phyloP scores from a whole-genome alignment of 2,797 vertebrate genomes.

The Anguilla anguilla region DNA sequence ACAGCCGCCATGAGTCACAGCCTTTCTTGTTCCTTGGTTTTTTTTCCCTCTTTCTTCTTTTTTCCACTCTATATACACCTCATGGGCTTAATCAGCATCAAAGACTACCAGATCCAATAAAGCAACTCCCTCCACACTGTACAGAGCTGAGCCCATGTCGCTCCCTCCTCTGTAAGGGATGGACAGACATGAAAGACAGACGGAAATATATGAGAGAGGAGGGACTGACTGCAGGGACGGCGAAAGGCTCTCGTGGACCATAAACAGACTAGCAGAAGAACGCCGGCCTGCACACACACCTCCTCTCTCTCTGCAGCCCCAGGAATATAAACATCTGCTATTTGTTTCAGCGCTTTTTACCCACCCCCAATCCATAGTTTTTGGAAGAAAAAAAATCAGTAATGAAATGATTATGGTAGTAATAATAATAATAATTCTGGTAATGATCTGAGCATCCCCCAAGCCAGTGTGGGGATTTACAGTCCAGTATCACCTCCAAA shows the following conservation, averaged over 20 bases:
- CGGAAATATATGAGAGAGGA: conserved; percentile 7
- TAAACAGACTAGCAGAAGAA: not conserved
- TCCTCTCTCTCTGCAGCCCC: not conserved
- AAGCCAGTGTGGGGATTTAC: conserved; percentile 34
- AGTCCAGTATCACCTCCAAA: conserved; percentile 41
- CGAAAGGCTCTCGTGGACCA: not conserved
- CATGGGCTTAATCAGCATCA: conserved; percentile 76
- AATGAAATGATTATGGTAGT: conserved; percentile 10
- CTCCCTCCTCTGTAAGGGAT: not conserved
- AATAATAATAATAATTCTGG: conserved; percentile 23
- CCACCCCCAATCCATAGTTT: not conserved
- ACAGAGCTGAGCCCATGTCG: not conserved
- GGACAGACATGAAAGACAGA: conserved; percentile 25
- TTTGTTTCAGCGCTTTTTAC: not conserved
- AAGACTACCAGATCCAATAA: conserved; percentile 79
- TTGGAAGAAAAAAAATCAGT: not conserved
- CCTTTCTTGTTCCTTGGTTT: conserved; percentile 38
- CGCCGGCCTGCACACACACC: not conserved
- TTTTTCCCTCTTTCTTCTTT: not conserved
- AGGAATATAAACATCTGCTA: conserved; percentile 25
- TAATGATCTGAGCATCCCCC: conserved; percentile 20
- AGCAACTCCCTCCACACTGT: conserved; percentile 66
- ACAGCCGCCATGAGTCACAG: not conserved
- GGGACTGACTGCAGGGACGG: not conserved
- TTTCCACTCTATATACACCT: conserved; percentile 62